Percentiles rank a stretch among this genome's conserved stretches.
Conservation (phyloP, 2,888 invertebrate genomes). For the Parnassius smintheus region DNA sequence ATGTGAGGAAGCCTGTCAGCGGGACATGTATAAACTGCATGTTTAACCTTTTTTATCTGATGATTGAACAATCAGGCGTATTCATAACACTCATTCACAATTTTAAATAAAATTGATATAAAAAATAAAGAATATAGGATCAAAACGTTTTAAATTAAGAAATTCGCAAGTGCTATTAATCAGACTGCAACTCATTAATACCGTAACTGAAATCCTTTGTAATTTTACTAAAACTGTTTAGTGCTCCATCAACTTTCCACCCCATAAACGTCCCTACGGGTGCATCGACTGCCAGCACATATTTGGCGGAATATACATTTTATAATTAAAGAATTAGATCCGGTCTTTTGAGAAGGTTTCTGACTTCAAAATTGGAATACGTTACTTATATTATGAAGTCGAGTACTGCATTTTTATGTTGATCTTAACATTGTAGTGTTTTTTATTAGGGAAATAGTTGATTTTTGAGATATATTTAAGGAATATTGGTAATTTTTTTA, state of each 20-base stretch:
- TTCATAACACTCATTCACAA: no score
- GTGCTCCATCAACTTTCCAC: slow-evolving; percentile 67
- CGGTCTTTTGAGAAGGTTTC: slow-evolving; percentile 7
- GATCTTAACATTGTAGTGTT: not conserved
- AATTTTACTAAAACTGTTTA: slow-evolving; percentile 30
- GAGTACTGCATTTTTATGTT: slow-evolving; percentile 4
- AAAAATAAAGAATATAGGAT: no score
- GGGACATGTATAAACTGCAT: no score
- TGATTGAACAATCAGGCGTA: no score
- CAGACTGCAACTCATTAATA: not conserved
- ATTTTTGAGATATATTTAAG: no score
- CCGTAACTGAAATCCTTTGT: slow-evolving; percentile 23
- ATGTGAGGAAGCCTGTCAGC: no score
- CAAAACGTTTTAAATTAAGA: slow-evolving; percentile 41
- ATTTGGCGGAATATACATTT: slow-evolving; percentile 70
- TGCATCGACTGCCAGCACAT: slow-evolving; percentile 58
- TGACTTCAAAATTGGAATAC: not conserved
- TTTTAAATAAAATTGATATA: no score
- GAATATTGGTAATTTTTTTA: no score
- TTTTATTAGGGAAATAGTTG: not conserved
- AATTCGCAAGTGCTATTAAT: slow-evolving; percentile 45
- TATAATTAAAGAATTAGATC: slow-evolving; percentile 67
- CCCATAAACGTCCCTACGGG: slow-evolving; percentile 62
- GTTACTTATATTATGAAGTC: slow-evolving; percentile 3
- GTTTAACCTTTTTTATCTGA: no score